phyloP scores from a whole-genome alignment of 2,113 vertebrate genomes.

The Caretta caretta region DNA sequence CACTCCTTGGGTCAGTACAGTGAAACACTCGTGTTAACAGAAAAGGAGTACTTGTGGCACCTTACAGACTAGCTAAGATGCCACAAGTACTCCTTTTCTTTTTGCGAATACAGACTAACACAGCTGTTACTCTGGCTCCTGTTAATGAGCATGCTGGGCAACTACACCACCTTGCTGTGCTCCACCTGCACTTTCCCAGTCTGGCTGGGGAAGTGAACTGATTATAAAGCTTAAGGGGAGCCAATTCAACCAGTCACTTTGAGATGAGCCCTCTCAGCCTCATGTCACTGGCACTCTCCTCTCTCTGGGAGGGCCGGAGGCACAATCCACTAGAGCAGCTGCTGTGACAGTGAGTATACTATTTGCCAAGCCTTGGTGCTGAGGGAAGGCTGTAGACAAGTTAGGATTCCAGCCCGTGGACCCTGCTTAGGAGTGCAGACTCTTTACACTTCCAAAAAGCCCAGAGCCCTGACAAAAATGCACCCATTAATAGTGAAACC shows the following conservation, averaged over 20 bases:
- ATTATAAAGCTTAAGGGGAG: background rate
- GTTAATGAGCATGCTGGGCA: background rate
- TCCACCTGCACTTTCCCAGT: background rate
- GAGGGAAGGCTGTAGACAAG: too few relatives aligned
- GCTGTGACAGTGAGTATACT: background rate
- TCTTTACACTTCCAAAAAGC: background rate
- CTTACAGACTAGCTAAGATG: too few relatives aligned
- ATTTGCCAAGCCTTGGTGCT: background rate
- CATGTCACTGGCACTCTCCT: background rate
- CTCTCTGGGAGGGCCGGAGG: background rate
- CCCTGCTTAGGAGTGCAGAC: background rate
- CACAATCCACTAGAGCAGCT: background rate
- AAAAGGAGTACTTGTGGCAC: too few relatives aligned
- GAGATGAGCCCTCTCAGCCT: background rate
- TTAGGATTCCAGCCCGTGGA: background rate
- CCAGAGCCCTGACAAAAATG: background rate
- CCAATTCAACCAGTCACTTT: background rate
- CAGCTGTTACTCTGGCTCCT: background rate
- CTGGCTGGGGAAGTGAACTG: background rate
- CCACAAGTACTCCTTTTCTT: too few relatives aligned
- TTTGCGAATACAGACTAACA: too few relatives aligned
- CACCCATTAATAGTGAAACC: background rate
- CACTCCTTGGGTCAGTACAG: background rate
- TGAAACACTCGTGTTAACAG: background rate
- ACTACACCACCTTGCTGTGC: background rate